Conservation (phyloP, 37 sponge, comb jelly and placozoan genomes). For the Cliona cf. orientalis region DNA sequence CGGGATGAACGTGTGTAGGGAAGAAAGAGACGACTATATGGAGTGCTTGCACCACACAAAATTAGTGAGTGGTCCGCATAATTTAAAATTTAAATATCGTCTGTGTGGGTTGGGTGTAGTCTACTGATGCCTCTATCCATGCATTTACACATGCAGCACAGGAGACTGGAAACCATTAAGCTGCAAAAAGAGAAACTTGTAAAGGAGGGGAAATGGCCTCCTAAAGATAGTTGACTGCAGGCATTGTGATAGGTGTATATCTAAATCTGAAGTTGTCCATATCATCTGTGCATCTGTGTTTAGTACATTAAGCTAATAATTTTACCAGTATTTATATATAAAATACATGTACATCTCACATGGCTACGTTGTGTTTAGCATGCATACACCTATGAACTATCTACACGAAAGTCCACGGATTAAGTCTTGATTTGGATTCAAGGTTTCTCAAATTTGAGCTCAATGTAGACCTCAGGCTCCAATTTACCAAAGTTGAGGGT, state of each 20-base stretch:
- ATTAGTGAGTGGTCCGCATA: constrained; percentile 43
- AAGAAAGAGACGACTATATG: constrained; percentile 82
- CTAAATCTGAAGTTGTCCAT: not conserved
- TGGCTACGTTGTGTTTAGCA: no score
- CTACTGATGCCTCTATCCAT: not conserved
- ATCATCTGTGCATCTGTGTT: not conserved
- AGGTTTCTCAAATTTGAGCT: constrained; percentile 73
- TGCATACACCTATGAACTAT: no score
- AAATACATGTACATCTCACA: no score
- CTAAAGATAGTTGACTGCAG: not conserved
- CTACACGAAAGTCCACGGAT: no score
- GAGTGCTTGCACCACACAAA: constrained; percentile 89
- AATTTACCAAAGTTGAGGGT: constrained; percentile 31
- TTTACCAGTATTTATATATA: not conserved
- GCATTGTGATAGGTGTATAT: not conserved
- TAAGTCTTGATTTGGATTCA: no score
- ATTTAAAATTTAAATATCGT: not conserved
- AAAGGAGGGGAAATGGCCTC: constrained; percentile 88
- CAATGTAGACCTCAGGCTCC: constrained; percentile 53
- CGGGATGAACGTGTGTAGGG: constrained; percentile 31
- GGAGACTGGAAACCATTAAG: constrained; percentile 48
- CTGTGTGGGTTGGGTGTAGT: not conserved
- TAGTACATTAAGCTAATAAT: not conserved
- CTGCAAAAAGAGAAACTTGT: constrained; percentile 74
- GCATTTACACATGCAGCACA: not conserved